Evolutionary conservation across 2,888 invertebrate species (phyloP).

Genomic region (Platerodrilus igneus): DNA sequence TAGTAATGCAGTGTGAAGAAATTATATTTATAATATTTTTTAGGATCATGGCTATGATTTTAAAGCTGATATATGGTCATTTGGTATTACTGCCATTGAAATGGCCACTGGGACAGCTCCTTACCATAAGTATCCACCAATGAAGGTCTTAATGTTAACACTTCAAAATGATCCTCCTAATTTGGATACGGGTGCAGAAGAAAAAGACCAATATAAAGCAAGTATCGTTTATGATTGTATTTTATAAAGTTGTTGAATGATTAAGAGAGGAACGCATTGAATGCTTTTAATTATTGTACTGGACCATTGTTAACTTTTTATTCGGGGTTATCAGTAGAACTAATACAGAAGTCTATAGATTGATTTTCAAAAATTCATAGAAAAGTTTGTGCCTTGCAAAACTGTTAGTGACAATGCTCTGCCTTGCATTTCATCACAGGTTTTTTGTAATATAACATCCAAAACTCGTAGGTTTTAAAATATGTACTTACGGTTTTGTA

Average conservation of each 20-base stretch:
- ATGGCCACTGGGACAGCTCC: slow-evolving; percentile 98
- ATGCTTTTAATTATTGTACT: too few species aligned
- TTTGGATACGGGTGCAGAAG: slow-evolving; percentile 90
- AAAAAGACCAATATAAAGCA: slow-evolving; percentile 93
- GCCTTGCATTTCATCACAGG: too few species aligned
- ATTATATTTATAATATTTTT: slow-evolving; percentile 25
- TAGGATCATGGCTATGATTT: slow-evolving; percentile 96
- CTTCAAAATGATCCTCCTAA: slow-evolving; percentile 97
- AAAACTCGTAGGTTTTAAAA: too few species aligned
- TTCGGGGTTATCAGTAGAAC: too few species aligned
- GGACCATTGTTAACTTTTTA: too few species aligned
- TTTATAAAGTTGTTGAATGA: slow-evolving; percentile 5
- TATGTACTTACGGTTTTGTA: too few species aligned
- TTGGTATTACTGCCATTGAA: slow-evolving; percentile 97
- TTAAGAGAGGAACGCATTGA: too few species aligned
- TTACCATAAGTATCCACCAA: slow-evolving; percentile 97
- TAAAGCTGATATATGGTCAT: slow-evolving; percentile 92
- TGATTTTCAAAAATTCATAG: too few species aligned
- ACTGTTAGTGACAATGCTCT: too few species aligned
- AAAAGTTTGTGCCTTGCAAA: too few species aligned
- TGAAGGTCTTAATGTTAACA: slow-evolving; percentile 98
- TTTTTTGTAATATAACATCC: too few species aligned
- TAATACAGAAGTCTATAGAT: too few species aligned
- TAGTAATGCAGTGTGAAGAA: slow-evolving; percentile 18
- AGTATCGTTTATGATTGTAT: slow-evolving; percentile 1